Conservation (phyloP, 2,797 vertebrate genomes). For the Alosa sapidissima region DNA sequence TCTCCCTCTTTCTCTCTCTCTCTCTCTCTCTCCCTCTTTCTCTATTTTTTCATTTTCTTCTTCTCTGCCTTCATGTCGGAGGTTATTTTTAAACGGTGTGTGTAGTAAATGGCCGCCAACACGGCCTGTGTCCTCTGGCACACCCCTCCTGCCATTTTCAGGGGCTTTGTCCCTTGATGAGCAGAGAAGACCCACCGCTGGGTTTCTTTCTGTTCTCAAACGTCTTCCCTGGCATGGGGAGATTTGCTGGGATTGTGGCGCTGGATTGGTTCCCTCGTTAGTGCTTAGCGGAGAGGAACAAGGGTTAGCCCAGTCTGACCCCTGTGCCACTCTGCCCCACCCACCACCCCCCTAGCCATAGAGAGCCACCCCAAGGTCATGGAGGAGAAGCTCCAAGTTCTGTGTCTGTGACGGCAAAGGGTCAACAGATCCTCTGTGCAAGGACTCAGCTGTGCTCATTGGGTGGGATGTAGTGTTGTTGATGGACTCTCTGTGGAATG, state of each 20-base stretch:
- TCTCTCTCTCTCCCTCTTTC: too few species aligned
- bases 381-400: background rate
- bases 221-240: background rate
- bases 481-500: background rate
- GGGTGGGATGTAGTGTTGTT: background rate
- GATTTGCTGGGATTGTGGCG: conserved; percentile 9
- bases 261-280: background rate
- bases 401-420: background rate
- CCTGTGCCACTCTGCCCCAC: background rate
- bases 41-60: background rate
- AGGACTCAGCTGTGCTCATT: background rate
- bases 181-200: background rate
- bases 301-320: background rate
- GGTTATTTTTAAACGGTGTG: background rate
- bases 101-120: background rate
- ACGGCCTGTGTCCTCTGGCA: background rate
- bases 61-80: background rate
- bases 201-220: background rate
- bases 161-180: background rate
- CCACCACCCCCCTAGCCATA: background rate
- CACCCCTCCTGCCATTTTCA: conserved; percentile 1
- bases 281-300: background rate
- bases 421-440: background rate
- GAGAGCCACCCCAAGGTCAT: background rate
- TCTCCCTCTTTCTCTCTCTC: background rate